A percentile compares a stretch with the other conserved stretches of the same genome.
Evolutionary conservation across 2,888 invertebrate genomes (phyloP).

Genomic region (Drosophila robusta): DNA sequence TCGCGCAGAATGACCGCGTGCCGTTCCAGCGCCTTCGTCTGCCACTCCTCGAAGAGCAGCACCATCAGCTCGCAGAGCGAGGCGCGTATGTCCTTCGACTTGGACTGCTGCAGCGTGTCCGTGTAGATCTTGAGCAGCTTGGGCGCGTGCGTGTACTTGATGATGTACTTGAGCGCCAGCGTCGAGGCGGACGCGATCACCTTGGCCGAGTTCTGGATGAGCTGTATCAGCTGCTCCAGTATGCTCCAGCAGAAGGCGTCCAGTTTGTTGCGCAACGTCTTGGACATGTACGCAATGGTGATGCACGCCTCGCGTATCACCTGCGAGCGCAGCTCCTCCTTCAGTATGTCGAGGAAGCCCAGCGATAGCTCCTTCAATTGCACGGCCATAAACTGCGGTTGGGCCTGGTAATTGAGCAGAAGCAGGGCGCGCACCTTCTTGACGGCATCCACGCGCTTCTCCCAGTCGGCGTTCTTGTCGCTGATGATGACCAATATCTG

Average conservation of each 20-base stretch:
- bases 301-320: slow-evolving; percentile 97
- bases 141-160: slow-evolving; percentile 92
- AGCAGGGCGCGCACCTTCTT: slow-evolving; percentile 94
- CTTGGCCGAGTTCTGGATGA: slow-evolving; percentile 98
- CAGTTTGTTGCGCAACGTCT: slow-evolving; percentile 92
- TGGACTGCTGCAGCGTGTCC: slow-evolving; percentile 91
- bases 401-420: slow-evolving; percentile 90
- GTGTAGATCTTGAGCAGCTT: slow-evolving; percentile 92
- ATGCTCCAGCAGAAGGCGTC: slow-evolving; percentile 95
- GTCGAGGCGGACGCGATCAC: slow-evolving; percentile 96
- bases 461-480: slow-evolving; percentile 96
- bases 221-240: slow-evolving; percentile 92
- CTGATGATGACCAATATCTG: slow-evolving; percentile 90
- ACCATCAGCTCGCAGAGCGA: slow-evolving; percentile 93
- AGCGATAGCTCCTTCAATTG: slow-evolving; percentile 92
- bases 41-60: slow-evolving; percentile 94
- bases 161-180: slow-evolving; percentile 94
- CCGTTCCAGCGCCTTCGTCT: slow-evolving; percentile 92
- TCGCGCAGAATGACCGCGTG: slow-evolving; percentile 92
- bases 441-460: slow-evolving; percentile 95
- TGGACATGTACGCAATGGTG: slow-evolving; percentile 96
- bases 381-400: slow-evolving; percentile 89
- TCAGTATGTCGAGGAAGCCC: slow-evolving; percentile 92
- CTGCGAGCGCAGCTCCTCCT: slow-evolving; percentile 94
- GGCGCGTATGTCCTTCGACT: slow-evolving; percentile 95